Evolutionary conservation across 2,113 vertebrate genomes (phyloP).

Genomic region (Ifrita kowaldi): DNA sequence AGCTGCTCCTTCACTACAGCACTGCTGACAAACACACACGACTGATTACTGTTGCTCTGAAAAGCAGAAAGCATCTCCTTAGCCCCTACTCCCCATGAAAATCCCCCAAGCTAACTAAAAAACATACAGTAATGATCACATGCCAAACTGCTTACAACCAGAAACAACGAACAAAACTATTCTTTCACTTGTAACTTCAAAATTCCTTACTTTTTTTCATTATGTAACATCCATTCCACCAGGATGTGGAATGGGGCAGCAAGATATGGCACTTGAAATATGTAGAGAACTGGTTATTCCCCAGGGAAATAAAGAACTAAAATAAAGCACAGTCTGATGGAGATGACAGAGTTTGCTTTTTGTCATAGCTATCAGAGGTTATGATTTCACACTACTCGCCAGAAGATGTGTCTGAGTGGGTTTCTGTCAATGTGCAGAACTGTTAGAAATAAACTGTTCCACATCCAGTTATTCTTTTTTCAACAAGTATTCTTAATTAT

Average conservation of each 20-base stretch:
- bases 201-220: not conserved
- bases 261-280: not conserved
- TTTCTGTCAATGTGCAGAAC: not conserved
- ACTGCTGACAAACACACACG: not conserved
- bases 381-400: not conserved
- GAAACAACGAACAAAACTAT: not conserved
- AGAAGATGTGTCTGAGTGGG: not conserved
- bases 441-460: not conserved
- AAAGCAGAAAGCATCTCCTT: not conserved
- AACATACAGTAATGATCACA: not conserved
- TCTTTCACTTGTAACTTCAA: not conserved
- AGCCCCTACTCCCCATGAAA: accelerated
- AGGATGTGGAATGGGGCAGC: too few relatives aligned
- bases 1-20: not conserved
- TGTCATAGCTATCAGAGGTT: not conserved
- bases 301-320: not conserved
- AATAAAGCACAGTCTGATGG: not conserved
- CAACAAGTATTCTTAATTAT: not conserved
- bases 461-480: not conserved
- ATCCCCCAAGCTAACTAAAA: not conserved
- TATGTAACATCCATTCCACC: not conserved
- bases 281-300: not conserved
- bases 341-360: not conserved
- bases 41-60: not conserved
- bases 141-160: not conserved